Base-by-base conservation (phyloP, 2,797 vertebrate genomes). In the Notoglanidium macrostoma region DNA sequence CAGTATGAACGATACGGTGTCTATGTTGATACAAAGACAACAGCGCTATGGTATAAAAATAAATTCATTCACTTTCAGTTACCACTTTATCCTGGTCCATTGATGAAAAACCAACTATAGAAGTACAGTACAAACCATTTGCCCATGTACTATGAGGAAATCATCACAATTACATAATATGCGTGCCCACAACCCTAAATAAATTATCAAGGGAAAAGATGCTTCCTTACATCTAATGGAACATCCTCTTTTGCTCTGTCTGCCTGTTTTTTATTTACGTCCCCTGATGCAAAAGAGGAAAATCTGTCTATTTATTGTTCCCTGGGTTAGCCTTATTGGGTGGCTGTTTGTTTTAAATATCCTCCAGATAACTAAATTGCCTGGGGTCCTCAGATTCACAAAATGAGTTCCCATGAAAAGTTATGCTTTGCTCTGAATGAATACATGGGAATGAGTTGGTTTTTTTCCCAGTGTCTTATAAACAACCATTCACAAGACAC, bases 341-440 rank as follows among this genome's bases (percentile, higher is more conserved):
- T 15, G 55, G 70, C 72, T 77, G n/a, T 73, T 80, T 86, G 65
- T 86, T 82, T 29, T 74, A 49, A 54, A 67, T 74, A 63, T 86
- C 54, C 79, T 68, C 61, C 78, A 55, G 65, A 84, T 46, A 86
- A 29, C 81, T 80, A 72, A 72, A 81, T 78, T 68, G 87, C 72
- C 73, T 73, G 44, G 12, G 32, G 78, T 29, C 49, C 65, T 84
- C 26, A 85, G 49, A 78, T 73, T 59, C 63, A 17, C 65, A n/a
- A 29, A 29, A 57, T 35, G 29, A n/a, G 51, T 83, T 90, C 76
- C 80, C 85, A 82, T 70, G 78, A 55, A 83, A 85, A 14, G 35
- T 49, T 82, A 12, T n/a, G 26, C n/a, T 85, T 26, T 21, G 44
- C 68, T 87, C 32, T 59, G 49, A 68, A 76, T 81, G 86, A 23